Percentiles rank a stretch among this genome's conserved stretches.
Conservation (phyloP, 2,888 invertebrate species). For the Cryptops parisi region DNA sequence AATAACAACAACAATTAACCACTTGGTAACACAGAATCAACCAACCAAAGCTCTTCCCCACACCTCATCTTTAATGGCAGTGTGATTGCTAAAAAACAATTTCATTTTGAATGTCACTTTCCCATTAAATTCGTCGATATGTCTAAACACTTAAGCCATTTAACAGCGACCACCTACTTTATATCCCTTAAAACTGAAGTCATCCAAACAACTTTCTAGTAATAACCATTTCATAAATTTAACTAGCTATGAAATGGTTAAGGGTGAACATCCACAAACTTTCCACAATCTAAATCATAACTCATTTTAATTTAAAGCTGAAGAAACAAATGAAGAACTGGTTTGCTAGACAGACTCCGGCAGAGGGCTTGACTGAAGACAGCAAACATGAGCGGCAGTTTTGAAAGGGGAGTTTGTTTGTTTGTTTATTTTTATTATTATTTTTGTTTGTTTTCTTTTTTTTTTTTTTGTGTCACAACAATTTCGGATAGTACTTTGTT, state of each 20-base stretch:
- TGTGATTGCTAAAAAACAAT: slow-evolving; percentile 19
- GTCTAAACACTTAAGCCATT: slow-evolving; percentile 15
- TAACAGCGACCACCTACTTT: slow-evolving; percentile 6
- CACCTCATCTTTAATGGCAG: slow-evolving; percentile 17
- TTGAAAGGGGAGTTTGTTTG: not conserved
- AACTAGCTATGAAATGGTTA: slow-evolving; percentile 1
- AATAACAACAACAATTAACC: slow-evolving; percentile 17
- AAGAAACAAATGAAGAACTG: not conserved
- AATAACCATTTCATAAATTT: slow-evolving; percentile 9
- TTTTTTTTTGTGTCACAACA: no score
- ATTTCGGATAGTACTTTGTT: no score
- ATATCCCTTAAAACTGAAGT: not conserved
- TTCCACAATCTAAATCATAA: not conserved
- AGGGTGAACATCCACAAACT: slow-evolving; percentile 7
- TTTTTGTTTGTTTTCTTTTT: no score
- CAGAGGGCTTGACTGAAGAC: slow-evolving; percentile 2
- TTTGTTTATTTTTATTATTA: not conserved
- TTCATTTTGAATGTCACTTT: slow-evolving; percentile 8
- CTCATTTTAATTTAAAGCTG: not conserved
- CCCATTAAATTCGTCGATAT: slow-evolving; percentile 11
- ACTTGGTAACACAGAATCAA: slow-evolving; percentile 18
- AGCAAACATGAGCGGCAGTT: not conserved
- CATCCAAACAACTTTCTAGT: not conserved
- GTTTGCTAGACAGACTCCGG: not conserved
- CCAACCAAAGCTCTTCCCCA: slow-evolving; percentile 13